Evolutionary conservation across 2,113 vertebrate genomes (phyloP), one percentile per base, ranked within the genome.

Genomic region (Delphinapterus leucas): DNA sequence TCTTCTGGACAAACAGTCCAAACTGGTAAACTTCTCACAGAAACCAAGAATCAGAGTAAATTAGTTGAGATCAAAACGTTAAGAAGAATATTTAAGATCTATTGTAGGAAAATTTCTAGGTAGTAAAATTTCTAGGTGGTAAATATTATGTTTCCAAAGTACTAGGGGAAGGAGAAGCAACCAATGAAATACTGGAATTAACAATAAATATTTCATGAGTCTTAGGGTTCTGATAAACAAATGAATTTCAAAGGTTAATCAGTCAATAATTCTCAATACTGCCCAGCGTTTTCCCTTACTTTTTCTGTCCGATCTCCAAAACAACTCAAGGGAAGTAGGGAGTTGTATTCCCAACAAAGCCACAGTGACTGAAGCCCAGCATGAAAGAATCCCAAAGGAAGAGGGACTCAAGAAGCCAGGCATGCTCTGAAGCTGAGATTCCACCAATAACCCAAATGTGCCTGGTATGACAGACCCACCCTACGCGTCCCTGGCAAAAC

Each of bases 211-310:
- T 26, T 84, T 93, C 47, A 74, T 41, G 47, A 90, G 61, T 68
- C 58, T 61, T 13, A 92, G 77, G 41, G 55, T 94, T 68, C 90
- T 25, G 77, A 83, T 58, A 88, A 85, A 92, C 85, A 92, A 93
- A 91, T 44, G 53, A 90, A 60, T n/a, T 71, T 6, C 58, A 77
- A 70, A 95, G 58, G 65, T 47, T 79, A 26, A 74, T 74, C 44
- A 49, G 61, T 26, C 85, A 87, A 73, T 55, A 95, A 49, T 60
- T 91, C 79, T 63, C 49, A 84, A 14, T 26, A 61, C 3, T 26
- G 38, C 49, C 17, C 65, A n/a, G 76, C 3, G 28, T 79, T 83
- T 63, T 61, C 65, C 21, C 14, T 68, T 58, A 31, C 31, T 18
- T 73, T 20, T 79, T 88, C 91, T 44, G 14, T 49, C 15, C 18